These are phyloP conservation scores for Lethrus apterus DNA, from an alignment of 1,140 invertebrate genomes.

Conservation along the genomic window DNA sequence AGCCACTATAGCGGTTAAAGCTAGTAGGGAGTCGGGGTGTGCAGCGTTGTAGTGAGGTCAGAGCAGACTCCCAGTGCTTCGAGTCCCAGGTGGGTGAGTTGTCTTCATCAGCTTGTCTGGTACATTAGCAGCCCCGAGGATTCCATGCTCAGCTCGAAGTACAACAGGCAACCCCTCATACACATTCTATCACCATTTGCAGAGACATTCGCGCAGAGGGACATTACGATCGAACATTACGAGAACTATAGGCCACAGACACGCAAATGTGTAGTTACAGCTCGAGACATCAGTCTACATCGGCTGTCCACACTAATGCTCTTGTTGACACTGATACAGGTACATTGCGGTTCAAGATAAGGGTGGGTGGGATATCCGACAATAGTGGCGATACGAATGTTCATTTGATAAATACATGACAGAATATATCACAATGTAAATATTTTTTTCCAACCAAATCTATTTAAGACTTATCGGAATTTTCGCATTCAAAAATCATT, in stretches of 20 bases:
- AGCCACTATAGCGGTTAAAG: neutral
- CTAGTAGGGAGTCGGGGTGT: slow-evolving; percentile 2
- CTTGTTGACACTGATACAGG: slow-evolving; percentile 9
- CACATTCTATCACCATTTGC: slow-evolving; percentile 35
- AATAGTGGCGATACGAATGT: too few relatives aligned
- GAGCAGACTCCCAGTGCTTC: slow-evolving; percentile 16
- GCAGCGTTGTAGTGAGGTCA: slow-evolving; percentile 8
- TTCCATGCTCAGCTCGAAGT: slow-evolving; percentile 15
- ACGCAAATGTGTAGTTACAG: slow-evolving; percentile 14
- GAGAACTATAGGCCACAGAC: slow-evolving; percentile 15
- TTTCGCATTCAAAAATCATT: too few relatives aligned
- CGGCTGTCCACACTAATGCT: slow-evolving; percentile 3
- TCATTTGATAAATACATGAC: too few relatives aligned
- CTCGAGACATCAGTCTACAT: slow-evolving; percentile 1
- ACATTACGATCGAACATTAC: slow-evolving; percentile 38
- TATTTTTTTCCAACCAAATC: neutral
- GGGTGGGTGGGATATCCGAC: too few relatives aligned
- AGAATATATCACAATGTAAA: too few relatives aligned
- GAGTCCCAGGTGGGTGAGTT: slow-evolving; percentile 36
- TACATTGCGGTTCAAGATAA: too few relatives aligned
- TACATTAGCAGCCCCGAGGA: slow-evolving; percentile 31
- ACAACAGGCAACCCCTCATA: slow-evolving; percentile 21
- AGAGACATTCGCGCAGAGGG: slow-evolving; percentile 32
- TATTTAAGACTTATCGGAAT: too few relatives aligned
- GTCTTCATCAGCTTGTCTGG: slow-evolving; percentile 40